These are phyloP conservation scores for Andrena cerasifolii DNA, from an alignment of 1,140 invertebrate species.

Conservation along the genomic window DNA sequence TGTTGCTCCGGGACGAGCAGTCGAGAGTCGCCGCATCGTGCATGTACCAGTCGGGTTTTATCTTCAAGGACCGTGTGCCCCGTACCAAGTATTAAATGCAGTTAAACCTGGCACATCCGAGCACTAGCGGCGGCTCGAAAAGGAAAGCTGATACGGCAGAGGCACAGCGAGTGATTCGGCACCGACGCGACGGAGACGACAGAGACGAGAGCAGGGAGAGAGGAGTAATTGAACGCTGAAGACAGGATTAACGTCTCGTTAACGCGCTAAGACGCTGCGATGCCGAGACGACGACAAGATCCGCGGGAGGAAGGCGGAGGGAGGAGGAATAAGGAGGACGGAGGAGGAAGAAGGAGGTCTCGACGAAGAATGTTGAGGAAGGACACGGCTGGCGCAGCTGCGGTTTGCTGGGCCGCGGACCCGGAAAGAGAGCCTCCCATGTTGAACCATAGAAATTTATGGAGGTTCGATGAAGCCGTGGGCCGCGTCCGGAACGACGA, in stretches of 20 bases:
- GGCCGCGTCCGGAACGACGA: conserved; percentile 53
- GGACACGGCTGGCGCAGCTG: conserved; percentile 48
- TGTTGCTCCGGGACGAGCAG: not conserved
- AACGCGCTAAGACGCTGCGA: too few relatives aligned
- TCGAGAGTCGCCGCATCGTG: not conserved
- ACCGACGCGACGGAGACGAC: too few relatives aligned
- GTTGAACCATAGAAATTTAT: conserved; percentile 56
- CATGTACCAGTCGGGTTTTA: too few relatives aligned
- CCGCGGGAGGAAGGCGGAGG: conserved; percentile 2
- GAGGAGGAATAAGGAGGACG: too few relatives aligned
- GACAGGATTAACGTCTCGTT: conserved; percentile 8
- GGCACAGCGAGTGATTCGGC: too few relatives aligned
- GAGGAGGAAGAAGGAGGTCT: conserved; percentile 1
- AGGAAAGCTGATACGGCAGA: too few relatives aligned
- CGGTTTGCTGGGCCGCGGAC: conserved; percentile 36
- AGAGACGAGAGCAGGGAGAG: too few relatives aligned
- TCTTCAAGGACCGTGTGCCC: too few relatives aligned
- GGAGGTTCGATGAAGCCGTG: conserved; percentile 58
- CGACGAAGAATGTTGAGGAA: conserved; percentile 50
- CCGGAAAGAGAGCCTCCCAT: conserved; percentile 57
- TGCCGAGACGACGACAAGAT: conserved; percentile 3
- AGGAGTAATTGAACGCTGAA: not conserved
- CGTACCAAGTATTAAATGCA: too few relatives aligned
- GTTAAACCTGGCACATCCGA: too few relatives aligned
- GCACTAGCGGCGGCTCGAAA: too few relatives aligned